Base-by-base conservation (phyloP, 35 echinoderm and acorn worm genomes). In the Apostichopus japonicus region DNA sequence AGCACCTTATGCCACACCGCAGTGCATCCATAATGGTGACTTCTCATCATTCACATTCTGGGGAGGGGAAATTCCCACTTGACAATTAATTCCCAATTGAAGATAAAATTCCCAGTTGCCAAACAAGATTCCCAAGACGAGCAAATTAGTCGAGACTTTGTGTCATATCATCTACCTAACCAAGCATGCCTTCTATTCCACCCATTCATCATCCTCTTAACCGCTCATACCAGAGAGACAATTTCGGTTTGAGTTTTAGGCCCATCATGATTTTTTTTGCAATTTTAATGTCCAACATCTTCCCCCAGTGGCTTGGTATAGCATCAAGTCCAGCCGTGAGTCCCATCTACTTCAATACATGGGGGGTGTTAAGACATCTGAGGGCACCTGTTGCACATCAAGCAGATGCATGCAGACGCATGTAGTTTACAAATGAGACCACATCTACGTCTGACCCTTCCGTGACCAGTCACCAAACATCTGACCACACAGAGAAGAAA, bases 401-500 rank as follows among this genome's bases (percentile, higher is more conserved):
- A 89, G 61, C 86, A 89, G 86, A 59, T 23, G 22, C 81, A 84
- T 84, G 67, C 33, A 89, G 86, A 59, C 56, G 56, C 67, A 14
- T 65, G 22, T 23, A 52, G 17, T 54, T 65, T 72, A 73, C 56
- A 89, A 84, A 84, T 84, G 81, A 84, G 86, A 89, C 33, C 33
- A 44, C 86, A 51, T 89, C 86, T 89, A 73, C 86, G 51, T 89
- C 86, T 72, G 86, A 89, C 86, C 57, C 33, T 53, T 84, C 81
- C 54, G 81, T 84, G 81, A 84, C 81, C 81, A 84, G 55, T 57
- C 81, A 67, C 86, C 86, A 72, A 24, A 72, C 86, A 89, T 89
- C 86, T 89, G 86, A 89, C 86, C 86, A 89, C 23, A 65, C 86
- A 89, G 86, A 89, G 86, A 89, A 89, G 86, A 57, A 61, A 89